Evolutionary conservation across 2,888 invertebrate species (phyloP).

Genomic region (Ophioninae sp.): DNA sequence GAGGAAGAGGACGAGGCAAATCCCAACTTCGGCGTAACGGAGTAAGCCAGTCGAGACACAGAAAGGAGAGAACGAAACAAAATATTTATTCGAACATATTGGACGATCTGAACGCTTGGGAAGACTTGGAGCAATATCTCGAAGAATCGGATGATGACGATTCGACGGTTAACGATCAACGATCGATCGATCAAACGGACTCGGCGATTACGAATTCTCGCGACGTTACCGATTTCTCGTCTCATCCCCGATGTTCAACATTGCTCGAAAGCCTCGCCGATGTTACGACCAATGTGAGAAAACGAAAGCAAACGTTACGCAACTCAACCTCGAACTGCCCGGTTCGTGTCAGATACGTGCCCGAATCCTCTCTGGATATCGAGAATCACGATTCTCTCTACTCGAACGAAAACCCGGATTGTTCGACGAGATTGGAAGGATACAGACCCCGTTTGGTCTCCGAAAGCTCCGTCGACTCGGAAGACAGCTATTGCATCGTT

Average conservation of each 20-base stretch:
- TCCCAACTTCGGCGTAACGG: slow-evolving; percentile 73
- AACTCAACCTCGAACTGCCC: slow-evolving; percentile 49
- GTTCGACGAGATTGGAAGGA: slow-evolving; percentile 29
- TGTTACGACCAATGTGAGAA: slow-evolving; percentile 60
- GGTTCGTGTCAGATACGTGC: slow-evolving; percentile 63
- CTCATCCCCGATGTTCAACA: slow-evolving; percentile 21
- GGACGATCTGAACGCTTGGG: slow-evolving; percentile 62
- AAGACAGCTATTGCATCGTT: slow-evolving; percentile 74
- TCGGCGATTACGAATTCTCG: neutral
- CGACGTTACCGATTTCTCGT: slow-evolving; percentile 13
- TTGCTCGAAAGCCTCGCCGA: slow-evolving; percentile 60
- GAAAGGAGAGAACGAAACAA: slow-evolving; percentile 71
- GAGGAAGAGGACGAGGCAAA: slow-evolving; percentile 71
- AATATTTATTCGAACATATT: slow-evolving; percentile 68
- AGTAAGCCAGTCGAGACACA: slow-evolving; percentile 73
- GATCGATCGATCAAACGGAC: slow-evolving; percentile 4
- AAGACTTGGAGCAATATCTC: slow-evolving; percentile 34
- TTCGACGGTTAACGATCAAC: slow-evolving; percentile 11
- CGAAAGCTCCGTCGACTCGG: slow-evolving; percentile 75
- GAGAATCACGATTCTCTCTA: slow-evolving; percentile 15
- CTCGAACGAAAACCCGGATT: slow-evolving; percentile 16
- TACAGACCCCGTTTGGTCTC: slow-evolving; percentile 68
- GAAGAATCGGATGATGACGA: slow-evolving; percentile 57
- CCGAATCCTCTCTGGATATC: slow-evolving; percentile 60
- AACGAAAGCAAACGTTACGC: slow-evolving; percentile 52